A percentile compares a stretch with the other conserved stretches of the same genome.
These are phyloP conservation scores for Ennomos erosarius DNA, from an alignment of 2,888 invertebrate genomes.

Conservation along the genomic window DNA sequence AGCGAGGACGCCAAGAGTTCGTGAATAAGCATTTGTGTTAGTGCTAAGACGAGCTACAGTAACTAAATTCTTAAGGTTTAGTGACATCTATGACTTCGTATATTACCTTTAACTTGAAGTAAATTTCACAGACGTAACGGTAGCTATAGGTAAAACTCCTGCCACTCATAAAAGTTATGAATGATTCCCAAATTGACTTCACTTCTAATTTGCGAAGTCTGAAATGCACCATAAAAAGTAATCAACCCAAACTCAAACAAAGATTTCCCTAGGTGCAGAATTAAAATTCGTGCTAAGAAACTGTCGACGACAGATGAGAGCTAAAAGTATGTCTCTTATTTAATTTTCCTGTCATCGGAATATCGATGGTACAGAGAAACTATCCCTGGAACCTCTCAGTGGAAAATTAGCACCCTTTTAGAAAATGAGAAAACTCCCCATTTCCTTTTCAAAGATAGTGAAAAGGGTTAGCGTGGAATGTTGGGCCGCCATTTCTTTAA, in stretches of 20 bases:
- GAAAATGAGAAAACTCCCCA: constrained; percentile 48
- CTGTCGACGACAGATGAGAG: constrained; percentile 22
- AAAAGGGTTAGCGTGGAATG: constrained; percentile 44
- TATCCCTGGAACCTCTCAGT: constrained; percentile 39
- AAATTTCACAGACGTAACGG: too few species aligned
- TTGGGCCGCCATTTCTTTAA: constrained; percentile 8
- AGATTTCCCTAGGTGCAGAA: constrained; percentile 31
- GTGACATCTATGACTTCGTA: too few species aligned
- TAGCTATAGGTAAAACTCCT: too few species aligned
- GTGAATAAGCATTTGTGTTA: too few species aligned
- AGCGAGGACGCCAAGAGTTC: too few species aligned
- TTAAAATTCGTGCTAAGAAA: constrained; percentile 28
- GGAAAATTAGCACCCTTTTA: constrained; percentile 54
- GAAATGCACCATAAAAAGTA: constrained; percentile 25
- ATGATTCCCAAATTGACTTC: constrained; percentile 10
- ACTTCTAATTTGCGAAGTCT: constrained; percentile 18
- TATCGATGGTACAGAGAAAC: constrained; percentile 38
- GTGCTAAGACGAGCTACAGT: too few species aligned
- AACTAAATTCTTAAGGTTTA: too few species aligned
- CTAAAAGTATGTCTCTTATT: constrained; percentile 32
- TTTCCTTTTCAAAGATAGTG: constrained; percentile 42
- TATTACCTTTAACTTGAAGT: too few species aligned
- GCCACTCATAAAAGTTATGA: constrained; percentile 7
- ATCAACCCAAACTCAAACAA: constrained; percentile 33
- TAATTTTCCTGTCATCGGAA: constrained; percentile 37